phyloP scores from a whole-genome alignment of 2,113 vertebrate species.

The Caranx ignobilis region DNA sequence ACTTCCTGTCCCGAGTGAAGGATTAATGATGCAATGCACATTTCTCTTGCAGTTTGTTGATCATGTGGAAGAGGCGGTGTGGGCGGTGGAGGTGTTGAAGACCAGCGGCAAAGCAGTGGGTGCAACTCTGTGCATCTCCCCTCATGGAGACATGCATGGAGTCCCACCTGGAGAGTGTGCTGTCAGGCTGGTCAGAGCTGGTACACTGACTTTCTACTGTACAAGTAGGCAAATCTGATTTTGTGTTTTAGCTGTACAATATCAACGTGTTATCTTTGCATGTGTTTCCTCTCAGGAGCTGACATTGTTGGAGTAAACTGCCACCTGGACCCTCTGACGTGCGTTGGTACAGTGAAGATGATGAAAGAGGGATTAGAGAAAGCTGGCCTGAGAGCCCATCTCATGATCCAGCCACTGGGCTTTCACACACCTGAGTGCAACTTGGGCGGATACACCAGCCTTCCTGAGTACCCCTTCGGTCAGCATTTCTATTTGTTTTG shows the following conservation, averaged over 20 bases:
- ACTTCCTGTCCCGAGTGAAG: not conserved
- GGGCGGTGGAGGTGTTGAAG: conserved; percentile 93
- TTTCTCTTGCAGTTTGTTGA: conserved; percentile 88
- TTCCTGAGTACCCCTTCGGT: conserved; percentile 96
- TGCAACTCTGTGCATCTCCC: conserved; percentile 91
- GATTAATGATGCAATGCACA: not conserved
- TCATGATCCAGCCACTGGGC: conserved; percentile 92
- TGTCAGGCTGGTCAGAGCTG: conserved; percentile 90
- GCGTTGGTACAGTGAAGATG: conserved; percentile 86
- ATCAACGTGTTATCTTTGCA: not conserved
- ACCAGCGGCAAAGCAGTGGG: conserved; percentile 90
- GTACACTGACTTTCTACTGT: conserved; percentile 69
- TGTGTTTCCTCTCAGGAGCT: conserved; percentile 83
- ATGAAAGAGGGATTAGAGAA: conserved; percentile 92
- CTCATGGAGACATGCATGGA: conserved; percentile 90
- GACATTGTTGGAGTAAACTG: conserved; percentile 93
- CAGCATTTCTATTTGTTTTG: conserved; percentile 28
- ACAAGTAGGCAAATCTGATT: not conserved
- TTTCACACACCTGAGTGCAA: conserved; percentile 93
- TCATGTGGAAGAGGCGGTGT: conserved; percentile 92
- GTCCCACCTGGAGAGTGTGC: conserved; percentile 91
- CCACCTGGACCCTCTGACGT: conserved; percentile 91
- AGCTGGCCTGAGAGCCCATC: conserved; percentile 88
- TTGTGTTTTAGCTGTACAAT: not conserved
- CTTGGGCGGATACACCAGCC: conserved; percentile 91